phyloP scores from a whole-genome alignment of 2,888 invertebrate species.

The Sesamia inferens region DNA sequence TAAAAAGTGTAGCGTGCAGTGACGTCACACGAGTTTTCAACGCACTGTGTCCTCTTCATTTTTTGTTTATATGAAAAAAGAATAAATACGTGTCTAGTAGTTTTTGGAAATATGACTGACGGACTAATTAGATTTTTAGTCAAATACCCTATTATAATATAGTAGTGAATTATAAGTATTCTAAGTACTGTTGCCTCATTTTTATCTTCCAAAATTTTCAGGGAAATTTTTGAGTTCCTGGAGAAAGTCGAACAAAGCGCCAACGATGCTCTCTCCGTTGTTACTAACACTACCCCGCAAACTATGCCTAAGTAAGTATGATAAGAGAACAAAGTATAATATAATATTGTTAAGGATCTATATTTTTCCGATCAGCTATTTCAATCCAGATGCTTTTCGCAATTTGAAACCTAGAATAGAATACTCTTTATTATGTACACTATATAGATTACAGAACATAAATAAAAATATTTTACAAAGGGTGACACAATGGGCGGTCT shows the following conservation, averaged over 20 bases:
- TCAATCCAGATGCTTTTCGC: background rate
- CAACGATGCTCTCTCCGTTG: conserved; percentile 85
- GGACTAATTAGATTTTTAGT: too few relatives aligned
- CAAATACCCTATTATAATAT: too few relatives aligned
- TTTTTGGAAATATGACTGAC: too few relatives aligned
- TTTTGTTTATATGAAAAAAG: too few relatives aligned
- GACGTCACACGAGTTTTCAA: too few relatives aligned
- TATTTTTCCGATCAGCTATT: background rate
- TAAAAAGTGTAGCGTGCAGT: too few relatives aligned
- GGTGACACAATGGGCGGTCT: too few relatives aligned
- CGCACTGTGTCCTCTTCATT: too few relatives aligned
- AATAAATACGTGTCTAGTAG: too few relatives aligned
- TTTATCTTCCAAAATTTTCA: conserved; percentile 71
- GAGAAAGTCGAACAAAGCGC: conserved; percentile 91
- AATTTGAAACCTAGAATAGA: background rate
- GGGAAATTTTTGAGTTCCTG: conserved; percentile 91
- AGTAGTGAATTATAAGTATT: background rate
- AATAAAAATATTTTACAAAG: too few relatives aligned
- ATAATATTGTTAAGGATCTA: background rate
- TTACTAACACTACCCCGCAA: conserved; percentile 82
- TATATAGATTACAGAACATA: too few relatives aligned
- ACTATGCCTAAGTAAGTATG: conserved; percentile 82
- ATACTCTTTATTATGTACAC: too few relatives aligned
- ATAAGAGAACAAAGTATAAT: background rate
- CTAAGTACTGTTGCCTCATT: background rate